Evolutionary conservation across 1,140 invertebrate species (phyloP).

Genomic region (Lepidostoma basale): DNA sequence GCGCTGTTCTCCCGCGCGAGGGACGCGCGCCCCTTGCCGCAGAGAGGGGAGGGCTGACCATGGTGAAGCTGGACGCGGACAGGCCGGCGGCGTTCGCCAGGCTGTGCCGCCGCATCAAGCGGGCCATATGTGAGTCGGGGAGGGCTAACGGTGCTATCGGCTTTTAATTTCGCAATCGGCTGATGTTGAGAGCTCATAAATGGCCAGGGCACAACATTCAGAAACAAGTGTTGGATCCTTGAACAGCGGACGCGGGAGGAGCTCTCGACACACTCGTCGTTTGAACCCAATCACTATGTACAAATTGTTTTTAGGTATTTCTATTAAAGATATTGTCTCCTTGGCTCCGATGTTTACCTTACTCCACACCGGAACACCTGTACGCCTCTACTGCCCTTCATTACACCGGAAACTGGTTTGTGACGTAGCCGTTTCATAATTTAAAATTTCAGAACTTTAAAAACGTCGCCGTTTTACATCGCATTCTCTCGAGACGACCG

Average conservation of each 20-base stretch:
- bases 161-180: background rate
- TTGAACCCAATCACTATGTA: too few relatives aligned
- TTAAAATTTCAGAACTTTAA: too few relatives aligned
- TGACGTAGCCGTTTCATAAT: too few relatives aligned
- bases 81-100: constrained; percentile 32
- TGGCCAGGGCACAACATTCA: background rate
- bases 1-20: background rate
- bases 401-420: too few relatives aligned
- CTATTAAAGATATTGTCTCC: background rate
- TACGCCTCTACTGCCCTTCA: too few relatives aligned
- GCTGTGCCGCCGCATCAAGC: constrained; percentile 37
- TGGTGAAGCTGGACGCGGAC: constrained; percentile 31
- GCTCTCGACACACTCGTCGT: background rate
- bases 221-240: background rate
- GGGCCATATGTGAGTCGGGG: constrained; percentile 36
- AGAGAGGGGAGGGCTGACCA: background rate
- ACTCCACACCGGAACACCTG: too few relatives aligned
- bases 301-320: background rate
- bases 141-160: background rate
- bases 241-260: background rate
- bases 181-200: background rate
- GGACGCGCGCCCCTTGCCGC: background rate
- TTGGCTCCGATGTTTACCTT: background rate
- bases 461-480: too few relatives aligned
- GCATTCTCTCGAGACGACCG: too few relatives aligned